Evolutionary conservation across 2,888 invertebrate genomes (phyloP).

Genomic region (Lasioglossum lativentre): DNA sequence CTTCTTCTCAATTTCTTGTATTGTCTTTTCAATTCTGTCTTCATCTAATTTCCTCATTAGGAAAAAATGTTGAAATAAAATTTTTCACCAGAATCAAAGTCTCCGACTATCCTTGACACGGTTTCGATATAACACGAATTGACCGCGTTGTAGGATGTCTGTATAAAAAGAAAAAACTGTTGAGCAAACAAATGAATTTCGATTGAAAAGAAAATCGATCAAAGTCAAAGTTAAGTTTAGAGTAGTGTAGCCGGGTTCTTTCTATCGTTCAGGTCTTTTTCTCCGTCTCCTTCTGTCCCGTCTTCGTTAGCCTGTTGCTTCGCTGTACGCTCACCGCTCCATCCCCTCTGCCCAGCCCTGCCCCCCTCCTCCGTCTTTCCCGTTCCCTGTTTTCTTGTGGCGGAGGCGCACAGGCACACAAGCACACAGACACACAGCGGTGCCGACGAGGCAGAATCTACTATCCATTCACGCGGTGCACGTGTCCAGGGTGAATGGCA

Average conservation of each 20-base stretch:
- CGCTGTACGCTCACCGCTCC: constrained; percentile 37
- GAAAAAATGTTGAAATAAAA: no score
- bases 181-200: not conserved
- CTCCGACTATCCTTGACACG: no score
- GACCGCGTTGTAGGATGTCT: no score
- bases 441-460: constrained; percentile 46
- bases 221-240: not conserved
- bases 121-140: no score
- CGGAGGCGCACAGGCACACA: constrained; percentile 7
- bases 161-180: not conserved
- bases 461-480: constrained; percentile 71
- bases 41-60: no score
- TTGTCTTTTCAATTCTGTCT: no score
- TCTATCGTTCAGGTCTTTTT: not conserved
- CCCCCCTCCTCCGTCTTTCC: constrained; percentile 32
- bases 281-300: constrained; percentile 13
- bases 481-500: constrained; percentile 75
- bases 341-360: not conserved
- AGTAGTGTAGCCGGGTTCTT: not conserved
- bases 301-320: constrained; percentile 68
- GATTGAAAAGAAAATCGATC: not conserved
- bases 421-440: not conserved
- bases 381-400: constrained; percentile 45
- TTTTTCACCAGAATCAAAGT: no score
- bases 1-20: no score